These are phyloP conservation scores for Oncorhynchus keta DNA, from an alignment of 2,113 vertebrate species.

Conservation along the genomic window DNA sequence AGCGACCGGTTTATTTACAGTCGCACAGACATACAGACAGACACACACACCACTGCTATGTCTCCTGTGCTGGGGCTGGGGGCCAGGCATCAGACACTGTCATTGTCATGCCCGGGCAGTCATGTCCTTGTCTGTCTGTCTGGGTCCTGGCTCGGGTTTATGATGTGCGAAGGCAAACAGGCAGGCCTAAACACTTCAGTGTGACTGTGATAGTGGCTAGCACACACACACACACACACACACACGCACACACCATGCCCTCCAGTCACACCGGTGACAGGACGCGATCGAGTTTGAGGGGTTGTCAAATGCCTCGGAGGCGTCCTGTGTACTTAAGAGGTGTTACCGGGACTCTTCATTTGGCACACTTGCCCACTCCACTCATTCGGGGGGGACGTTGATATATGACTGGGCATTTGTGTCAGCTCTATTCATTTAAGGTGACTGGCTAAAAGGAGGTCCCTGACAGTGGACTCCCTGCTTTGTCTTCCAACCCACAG, in stretches of 20 bases:
- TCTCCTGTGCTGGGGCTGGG: neutral
- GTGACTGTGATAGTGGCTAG: neutral
- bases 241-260: too few species aligned
- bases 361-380: too few species aligned
- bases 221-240: neutral
- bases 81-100: too few species aligned
- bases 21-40: neutral
- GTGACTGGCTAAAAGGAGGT: too few species aligned
- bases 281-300: neutral
- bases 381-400: too few species aligned
- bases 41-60: neutral
- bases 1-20: neutral
- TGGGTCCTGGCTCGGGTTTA: neutral
- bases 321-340: too few species aligned
- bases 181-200: neutral
- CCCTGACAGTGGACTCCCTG: too few species aligned
- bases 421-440: too few species aligned
- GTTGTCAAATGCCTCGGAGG: neutral
- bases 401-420: too few species aligned
- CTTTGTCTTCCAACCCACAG: too few species aligned
- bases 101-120: neutral
- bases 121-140: slow-evolving; percentile 1
- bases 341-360: too few species aligned
- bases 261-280: neutral
- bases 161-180: slow-evolving; percentile 8